Conservation (phyloP, 2,113 vertebrate genomes). For the Polyodon spathula region DNA sequence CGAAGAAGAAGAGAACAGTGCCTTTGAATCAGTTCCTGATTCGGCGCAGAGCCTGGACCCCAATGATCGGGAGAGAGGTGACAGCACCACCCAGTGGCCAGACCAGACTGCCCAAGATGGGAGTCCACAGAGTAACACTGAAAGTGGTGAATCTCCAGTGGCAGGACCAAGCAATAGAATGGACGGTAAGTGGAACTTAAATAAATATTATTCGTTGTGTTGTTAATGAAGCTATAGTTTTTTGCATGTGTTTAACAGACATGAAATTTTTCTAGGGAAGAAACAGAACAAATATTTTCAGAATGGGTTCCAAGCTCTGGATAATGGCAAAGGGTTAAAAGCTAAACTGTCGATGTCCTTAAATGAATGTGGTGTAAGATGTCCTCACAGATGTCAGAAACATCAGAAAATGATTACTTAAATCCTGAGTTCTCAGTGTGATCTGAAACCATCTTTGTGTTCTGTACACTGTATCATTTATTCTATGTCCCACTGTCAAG, state of each 20-base stretch:
- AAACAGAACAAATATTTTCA: too few relatives aligned
- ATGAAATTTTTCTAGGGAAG: neutral
- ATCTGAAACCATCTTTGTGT: too few relatives aligned
- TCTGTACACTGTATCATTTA: too few relatives aligned
- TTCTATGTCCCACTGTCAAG: too few relatives aligned
- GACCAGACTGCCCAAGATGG: slow-evolving; percentile 52
- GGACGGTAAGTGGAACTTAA: slow-evolving; percentile 39
- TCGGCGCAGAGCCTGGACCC: slow-evolving; percentile 63
- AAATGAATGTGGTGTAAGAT: too few relatives aligned
- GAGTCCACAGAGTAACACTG: slow-evolving; percentile 42
- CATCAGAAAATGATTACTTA: too few relatives aligned
- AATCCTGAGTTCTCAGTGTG: too few relatives aligned
- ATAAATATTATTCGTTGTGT: neutral
- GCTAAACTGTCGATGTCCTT: too few relatives aligned
- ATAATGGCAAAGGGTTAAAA: too few relatives aligned
- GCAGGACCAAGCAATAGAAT: slow-evolving; percentile 72
- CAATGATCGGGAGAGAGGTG: slow-evolving; percentile 52
- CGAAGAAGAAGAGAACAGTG: slow-evolving; percentile 86
- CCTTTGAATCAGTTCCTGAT: slow-evolving; percentile 81
- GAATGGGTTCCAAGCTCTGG: too few relatives aligned
- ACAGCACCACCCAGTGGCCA: slow-evolving; percentile 59
- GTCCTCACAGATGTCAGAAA: too few relatives aligned
- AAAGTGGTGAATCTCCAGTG: slow-evolving; percentile 55
- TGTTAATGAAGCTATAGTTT: neutral
- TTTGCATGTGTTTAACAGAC: neutral